Base-by-base conservation (phyloP, 2,113 vertebrate genomes). In the Sapajus apella region DNA sequence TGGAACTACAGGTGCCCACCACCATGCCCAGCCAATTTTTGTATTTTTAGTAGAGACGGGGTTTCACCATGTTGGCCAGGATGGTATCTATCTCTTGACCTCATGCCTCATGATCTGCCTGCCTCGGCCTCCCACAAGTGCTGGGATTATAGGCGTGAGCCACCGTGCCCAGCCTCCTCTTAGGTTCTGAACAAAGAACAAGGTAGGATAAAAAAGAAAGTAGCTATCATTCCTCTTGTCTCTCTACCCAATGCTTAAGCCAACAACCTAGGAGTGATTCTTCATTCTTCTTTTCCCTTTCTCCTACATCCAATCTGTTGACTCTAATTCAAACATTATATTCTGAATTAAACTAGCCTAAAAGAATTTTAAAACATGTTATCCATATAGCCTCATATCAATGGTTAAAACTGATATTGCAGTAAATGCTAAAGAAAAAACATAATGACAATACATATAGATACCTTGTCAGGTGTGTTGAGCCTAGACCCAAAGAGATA, bases 401-500 rank as follows among this genome's bases (percentile, higher is more conserved):
- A 35, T 86, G 55, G 92, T 90, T 35, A 20, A 96, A 96, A 94
- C 7, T 86, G 37, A 45, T 35, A 95, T 30, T 87, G 84, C 30
- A 91, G 23, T 45, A 97, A 97, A 97, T 64, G 1, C 21, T 61
- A 66, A 95, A 97, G 91, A 86, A 92, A 92, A 56, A 0, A 6
- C 27, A 70, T 11, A 64, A 95, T 20, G 68, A 52, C 77, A 50
- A 87, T 27, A 13, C 0, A n/a, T 12, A 37, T 35, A 72, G 47
- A 64, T 98, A 99, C 99, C 99, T 99, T 88, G 99, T 98, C 96
- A 99, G 98, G 83, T 98, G 98, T 50, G 99, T 99, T 83, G 99
- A 99, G 92, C 99, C 99, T 75, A 99, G 97, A 91, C 99, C 99
- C 97, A 99, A 97, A 16, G 99, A 99, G 94, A 99, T 99, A 94